Evolutionary conservation across 2,797 vertebrate species (phyloP), one percentile per base, ranked within the genome.

Genomic region (Sebastes melanostomus): DNA sequence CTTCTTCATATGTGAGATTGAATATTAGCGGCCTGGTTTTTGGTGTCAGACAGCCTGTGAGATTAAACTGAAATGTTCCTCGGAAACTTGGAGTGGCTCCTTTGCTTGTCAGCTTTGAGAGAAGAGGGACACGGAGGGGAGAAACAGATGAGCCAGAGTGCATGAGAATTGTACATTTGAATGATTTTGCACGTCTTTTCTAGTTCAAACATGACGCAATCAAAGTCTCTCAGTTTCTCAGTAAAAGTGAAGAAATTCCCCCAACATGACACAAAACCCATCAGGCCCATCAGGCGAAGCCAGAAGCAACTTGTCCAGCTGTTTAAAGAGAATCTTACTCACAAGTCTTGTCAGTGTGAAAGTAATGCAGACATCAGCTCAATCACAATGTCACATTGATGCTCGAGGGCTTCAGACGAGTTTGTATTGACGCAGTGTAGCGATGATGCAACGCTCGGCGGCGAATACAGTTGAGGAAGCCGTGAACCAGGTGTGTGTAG

Each of bases 391-490:
- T 72, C 73, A 5, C 0, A 12, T 12, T 42, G 36, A n/a, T 42
- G 73, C 84, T 69, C 2, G n/a, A 32, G 59, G 80, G 79, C 66
- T 27, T 86, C 46, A 61, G 72, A 72, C 73, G 3, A 8, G 34
- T 72, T 83, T 18, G 25, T 8, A 8, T 4, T 80, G 83, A 88
- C 46, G 24, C 65, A 75, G 3, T 4, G 54, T 2, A 16, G 22
- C 6, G 30, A 66, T 93, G 90, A 91, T n/a, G 78, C 77, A 88
- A 87, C 3, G 3, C 54, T 70, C 9, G 2, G 50, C 2, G 3
- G 32, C 59, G 59, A 75, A 52, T 52, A 65, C 55, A 65, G 7
- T 9, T 27, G 52, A 74, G 10, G 34, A 16, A 59, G 54, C 73
- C 22, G 8, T 70, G 59, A 86, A 77, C 58, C 79, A 86, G 84